Percentiles rank a stretch among this genome's conserved stretches.
Evolutionary conservation across 2,888 invertebrate genomes (phyloP).

Genomic region (Argyresthia albistria): DNA sequence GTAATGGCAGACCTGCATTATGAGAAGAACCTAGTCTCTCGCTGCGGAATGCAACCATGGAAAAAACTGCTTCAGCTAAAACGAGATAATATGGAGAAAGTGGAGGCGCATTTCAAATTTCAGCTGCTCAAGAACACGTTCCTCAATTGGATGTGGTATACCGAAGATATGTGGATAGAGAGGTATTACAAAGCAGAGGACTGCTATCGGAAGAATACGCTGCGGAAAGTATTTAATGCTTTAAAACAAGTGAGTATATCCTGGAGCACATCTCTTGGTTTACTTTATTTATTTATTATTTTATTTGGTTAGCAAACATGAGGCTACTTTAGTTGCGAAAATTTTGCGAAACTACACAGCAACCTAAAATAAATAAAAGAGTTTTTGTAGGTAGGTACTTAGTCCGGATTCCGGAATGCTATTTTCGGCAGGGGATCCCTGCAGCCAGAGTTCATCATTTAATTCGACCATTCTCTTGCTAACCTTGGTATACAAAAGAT

Average conservation of each 20-base stretch:
- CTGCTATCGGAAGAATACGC: conserved; percentile 60
- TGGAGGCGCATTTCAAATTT: conserved; percentile 54
- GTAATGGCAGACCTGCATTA: conserved; percentile 69
- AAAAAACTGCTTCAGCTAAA: conserved; percentile 39
- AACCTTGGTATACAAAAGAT: too few species aligned
- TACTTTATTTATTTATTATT: not conserved
- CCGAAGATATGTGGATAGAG: conserved; percentile 57
- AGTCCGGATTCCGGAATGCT: too few species aligned
- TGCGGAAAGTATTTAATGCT: conserved; percentile 46
- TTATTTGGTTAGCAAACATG: not conserved
- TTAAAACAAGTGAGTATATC: conserved; percentile 56
- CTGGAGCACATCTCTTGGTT: not conserved
- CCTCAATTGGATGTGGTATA: conserved; percentile 64
- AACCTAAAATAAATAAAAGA: too few species aligned
- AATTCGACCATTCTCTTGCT: too few species aligned
- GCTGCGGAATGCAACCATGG: conserved; percentile 50
- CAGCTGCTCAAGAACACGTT: conserved; percentile 63
- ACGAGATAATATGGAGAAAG: conserved; percentile 49
- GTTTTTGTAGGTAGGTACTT: too few species aligned
- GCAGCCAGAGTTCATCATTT: too few species aligned
- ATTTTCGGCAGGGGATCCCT: too few species aligned
- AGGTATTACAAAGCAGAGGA: conserved; percentile 71
- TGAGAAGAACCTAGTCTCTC: conserved; percentile 44
- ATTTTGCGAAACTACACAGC: too few species aligned
- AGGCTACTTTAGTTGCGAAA: too few species aligned